Base-by-base conservation (phyloP, 2,888 invertebrate genomes). In the Lagria hirta region DNA sequence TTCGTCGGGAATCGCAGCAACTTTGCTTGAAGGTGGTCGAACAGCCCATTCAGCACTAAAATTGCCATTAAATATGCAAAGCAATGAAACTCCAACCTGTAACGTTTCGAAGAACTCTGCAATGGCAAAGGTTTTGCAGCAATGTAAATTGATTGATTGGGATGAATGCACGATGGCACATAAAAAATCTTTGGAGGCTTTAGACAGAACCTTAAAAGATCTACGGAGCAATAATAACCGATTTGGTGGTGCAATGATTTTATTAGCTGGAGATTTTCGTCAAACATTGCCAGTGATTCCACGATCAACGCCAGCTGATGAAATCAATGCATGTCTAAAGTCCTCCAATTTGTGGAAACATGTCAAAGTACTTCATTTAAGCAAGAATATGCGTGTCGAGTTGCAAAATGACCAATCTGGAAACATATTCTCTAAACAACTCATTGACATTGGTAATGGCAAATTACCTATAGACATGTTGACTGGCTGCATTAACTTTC, bases 311-410 rank as follows among this genome's bases (percentile, higher is more conserved):
- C 51, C 53, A 43, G 62, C 62, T 15, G 62, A 66, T 49, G 62
- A 64, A 57, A 33, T 66, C n/a, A 67, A 65, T 49, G 61, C 60
- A 48, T 64, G 62, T 48, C 34, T 62, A 34, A 66, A 63, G 48
- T 51, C 57, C 14, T 64, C 62, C 18, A 44, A 18, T 57, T 44
- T 60, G 38, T 61, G 59, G 60, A 26, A 33, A 40, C 21, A 58
- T 36, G 53, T 55, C 11, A 49, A 57, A 37, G 58, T 20, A 51
- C 26, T 63, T 0, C 26, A 45, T 16, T 44, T 62, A 30, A 59
- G 11, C 4, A 56, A 48, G 15, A 62, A 65, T 37, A 57, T 58
- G 54, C 46, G 58, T 32, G 61, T 61, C n/a, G n/a, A 48, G 47
- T 36, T 61, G 45, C 55, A 51, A 15, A 44, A 57, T 10, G 54